Percentiles rank a stretch among this genome's conserved stretches.
Evolutionary conservation across 1,140 invertebrate species (phyloP).

Genomic region (Copidosoma floridanum): DNA sequence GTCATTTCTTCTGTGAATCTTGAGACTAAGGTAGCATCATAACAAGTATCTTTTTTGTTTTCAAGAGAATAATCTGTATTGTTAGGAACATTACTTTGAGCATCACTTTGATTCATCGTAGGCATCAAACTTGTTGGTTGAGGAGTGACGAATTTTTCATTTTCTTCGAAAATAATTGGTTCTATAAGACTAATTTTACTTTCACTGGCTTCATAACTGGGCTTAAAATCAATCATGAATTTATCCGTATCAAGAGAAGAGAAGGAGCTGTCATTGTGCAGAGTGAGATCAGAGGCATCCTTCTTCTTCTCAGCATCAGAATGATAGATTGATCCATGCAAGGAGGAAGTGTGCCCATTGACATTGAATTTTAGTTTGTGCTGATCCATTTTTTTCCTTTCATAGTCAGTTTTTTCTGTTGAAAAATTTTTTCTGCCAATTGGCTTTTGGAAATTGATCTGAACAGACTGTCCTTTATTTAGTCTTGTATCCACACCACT

Average conservation of each 20-base stretch:
- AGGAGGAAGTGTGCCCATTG: conserved; percentile 1
- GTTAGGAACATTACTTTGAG: conserved; percentile 25
- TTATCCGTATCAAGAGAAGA: conserved; percentile 40
- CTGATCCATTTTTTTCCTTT: conserved; percentile 4
- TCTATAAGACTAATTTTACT: conserved; percentile 4
- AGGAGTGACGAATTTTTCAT: conserved; percentile 3
- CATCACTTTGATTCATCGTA: conserved; percentile 14
- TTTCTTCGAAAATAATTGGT: neutral
- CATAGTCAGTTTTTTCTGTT: conserved; percentile 5
- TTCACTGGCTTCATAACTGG: neutral
- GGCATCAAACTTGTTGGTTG: too few relatives aligned
- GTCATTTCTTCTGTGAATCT: neutral
- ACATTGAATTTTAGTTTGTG: conserved; percentile 1
- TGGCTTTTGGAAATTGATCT: neutral
- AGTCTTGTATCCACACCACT: conserved; percentile 34
- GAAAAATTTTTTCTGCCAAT: neutral
- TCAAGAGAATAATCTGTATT: conserved; percentile 31
- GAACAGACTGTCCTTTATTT: neutral
- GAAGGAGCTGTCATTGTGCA: conserved; percentile 35
- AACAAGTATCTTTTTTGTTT: conserved; percentile 4
- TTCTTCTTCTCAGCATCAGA: conserved; percentile 19
- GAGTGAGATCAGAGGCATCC: conserved; percentile 31
- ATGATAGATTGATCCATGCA: conserved; percentile 3
- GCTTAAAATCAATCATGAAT: conserved; percentile 37
- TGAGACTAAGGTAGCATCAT: neutral